A percentile compares a stretch with the other conserved stretches of the same genome.
Conservation (phyloP, 1,140 invertebrate genomes). For the Heliconius himera region DNA sequence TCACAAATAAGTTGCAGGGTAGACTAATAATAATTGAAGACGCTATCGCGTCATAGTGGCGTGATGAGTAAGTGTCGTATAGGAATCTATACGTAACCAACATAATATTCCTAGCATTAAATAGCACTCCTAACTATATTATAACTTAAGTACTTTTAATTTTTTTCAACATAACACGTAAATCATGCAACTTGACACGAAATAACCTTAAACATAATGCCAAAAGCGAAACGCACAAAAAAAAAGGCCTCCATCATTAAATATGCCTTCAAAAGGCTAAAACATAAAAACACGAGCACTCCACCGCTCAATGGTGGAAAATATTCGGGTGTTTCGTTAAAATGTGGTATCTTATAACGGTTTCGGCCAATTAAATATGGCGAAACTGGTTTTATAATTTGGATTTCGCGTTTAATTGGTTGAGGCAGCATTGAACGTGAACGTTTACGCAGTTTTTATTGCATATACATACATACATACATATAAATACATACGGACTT, state of each 20-base stretch:
- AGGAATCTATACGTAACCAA: too few relatives aligned
- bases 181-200: conserved; percentile 5
- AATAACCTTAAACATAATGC: conserved; percentile 12
- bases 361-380: conserved; percentile 46
- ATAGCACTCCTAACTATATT: too few relatives aligned
- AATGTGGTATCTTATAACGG: conserved; percentile 40
- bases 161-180: neutral
- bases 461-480: conserved; percentile 16
- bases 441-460: conserved; percentile 25
- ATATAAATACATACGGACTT: neutral
- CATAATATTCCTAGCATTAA: too few relatives aligned
- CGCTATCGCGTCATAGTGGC: too few relatives aligned
- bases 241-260: neutral
- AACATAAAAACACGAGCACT: conserved; percentile 5
- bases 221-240: neutral
- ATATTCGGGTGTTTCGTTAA: conserved; percentile 30
- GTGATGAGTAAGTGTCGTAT: too few relatives aligned
- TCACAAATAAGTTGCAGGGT: too few relatives aligned
- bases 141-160: neutral
- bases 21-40: too few relatives aligned
- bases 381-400: conserved; percentile 48
- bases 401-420: conserved; percentile 52
- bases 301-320: conserved; percentile 23
- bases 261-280: conserved; percentile 3
- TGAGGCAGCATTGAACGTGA: conserved; percentile 26